Conservation (phyloP, 2,797 vertebrate genomes). For the Crenichthys baileyi region DNA sequence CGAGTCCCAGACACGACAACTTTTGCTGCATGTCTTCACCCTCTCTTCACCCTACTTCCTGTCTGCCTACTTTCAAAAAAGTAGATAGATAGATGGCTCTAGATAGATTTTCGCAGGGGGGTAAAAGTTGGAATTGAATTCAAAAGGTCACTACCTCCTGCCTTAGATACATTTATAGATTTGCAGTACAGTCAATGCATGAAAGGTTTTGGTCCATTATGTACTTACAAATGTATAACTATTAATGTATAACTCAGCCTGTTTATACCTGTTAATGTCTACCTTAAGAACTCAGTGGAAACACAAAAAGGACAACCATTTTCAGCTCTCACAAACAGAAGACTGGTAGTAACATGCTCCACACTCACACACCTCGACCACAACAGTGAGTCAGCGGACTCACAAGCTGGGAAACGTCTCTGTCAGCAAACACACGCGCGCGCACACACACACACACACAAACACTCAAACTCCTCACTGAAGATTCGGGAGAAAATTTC, state of each 20-base stretch:
- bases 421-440: constrained; percentile 56
- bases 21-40: no score
- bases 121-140: no score
- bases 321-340: constrained; percentile 35
- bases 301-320: constrained; percentile 17
- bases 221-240: constrained; percentile 21
- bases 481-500: constrained; percentile 57
- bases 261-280: background rate
- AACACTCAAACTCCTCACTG: background rate
- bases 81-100: no score
- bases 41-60: no score
- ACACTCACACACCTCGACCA: constrained; percentile 50
- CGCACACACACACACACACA: background rate
- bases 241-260: constrained; percentile 19
- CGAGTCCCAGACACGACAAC: no score
- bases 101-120: no score
- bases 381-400: constrained; percentile 72
- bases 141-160: no score
- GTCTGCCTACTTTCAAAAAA: no score
- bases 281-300: background rate
- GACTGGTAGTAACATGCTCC: constrained; percentile 52
- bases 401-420: constrained; percentile 49
- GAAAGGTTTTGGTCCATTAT: constrained; percentile 24
- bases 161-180: constrained; percentile 25
- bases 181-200: constrained; percentile 3